These are phyloP conservation scores for Aplodontia rufa DNA, from an alignment of 2,113 vertebrate species.

Conservation along the genomic window DNA sequence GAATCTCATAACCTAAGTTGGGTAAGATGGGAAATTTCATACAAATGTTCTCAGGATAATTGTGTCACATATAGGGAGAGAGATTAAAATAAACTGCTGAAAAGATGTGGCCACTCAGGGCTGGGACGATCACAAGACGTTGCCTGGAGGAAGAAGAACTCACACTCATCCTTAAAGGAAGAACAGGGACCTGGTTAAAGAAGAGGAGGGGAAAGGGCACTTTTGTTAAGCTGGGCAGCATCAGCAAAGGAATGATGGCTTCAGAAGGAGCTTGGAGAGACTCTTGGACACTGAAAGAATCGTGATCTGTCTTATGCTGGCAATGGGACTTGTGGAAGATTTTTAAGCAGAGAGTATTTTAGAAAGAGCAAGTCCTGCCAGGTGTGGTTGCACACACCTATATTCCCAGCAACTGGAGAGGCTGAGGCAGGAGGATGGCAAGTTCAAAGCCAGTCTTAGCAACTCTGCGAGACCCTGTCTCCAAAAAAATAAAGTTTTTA, in stretches of 20 bases:
- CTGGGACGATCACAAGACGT: background rate
- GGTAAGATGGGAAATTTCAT: background rate
- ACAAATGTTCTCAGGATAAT: background rate
- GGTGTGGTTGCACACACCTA: too few relatives aligned
- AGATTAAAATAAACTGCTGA: background rate
- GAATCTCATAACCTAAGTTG: background rate
- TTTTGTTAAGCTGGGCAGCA: background rate
- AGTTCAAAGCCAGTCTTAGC: too few relatives aligned
- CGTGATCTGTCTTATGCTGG: background rate
- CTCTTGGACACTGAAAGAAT: background rate
- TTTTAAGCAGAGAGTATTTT: background rate
- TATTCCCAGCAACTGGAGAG: too few relatives aligned
- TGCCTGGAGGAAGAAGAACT: background rate
- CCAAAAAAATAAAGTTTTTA: too few relatives aligned
- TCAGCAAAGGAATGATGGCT: background rate
- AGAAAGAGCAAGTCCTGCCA: background rate
- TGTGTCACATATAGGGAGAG: background rate
- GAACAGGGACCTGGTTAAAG: background rate
- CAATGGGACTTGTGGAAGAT: background rate
- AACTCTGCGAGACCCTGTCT: too few relatives aligned
- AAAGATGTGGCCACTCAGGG: background rate
- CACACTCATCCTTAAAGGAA: slow-evolving; percentile 4
- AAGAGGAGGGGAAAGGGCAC: background rate
- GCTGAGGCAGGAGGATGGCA: too few relatives aligned
- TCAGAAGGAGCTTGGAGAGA: background rate